Conservation (phyloP, 2,888 invertebrate species). For the Ametastegia equiseti region DNA sequence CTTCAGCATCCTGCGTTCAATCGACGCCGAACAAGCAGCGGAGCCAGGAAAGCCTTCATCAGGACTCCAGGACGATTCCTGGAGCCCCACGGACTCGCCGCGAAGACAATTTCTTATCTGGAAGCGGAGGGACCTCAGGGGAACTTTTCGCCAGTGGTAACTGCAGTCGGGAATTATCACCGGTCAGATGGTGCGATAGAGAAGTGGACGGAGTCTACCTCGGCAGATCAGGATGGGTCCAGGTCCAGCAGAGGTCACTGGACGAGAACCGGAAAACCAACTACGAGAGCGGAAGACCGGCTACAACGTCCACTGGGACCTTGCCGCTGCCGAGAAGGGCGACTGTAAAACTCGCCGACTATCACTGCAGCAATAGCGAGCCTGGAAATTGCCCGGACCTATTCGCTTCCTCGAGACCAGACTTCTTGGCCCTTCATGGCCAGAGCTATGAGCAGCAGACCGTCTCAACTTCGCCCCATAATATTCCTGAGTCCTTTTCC, state of each 20-base stretch:
- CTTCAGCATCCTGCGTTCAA: conserved; percentile 52
- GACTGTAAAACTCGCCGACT: conserved; percentile 77
- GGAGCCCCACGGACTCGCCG: conserved; percentile 62
- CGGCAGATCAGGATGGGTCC: conserved; percentile 79
- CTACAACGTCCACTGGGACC: conserved; percentile 66
- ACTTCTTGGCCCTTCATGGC: conserved; percentile 67
- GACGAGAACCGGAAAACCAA: conserved; percentile 77
- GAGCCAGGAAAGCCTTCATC: conserved; percentile 52
- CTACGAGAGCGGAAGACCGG: conserved; percentile 67
- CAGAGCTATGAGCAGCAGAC: conserved; percentile 72
- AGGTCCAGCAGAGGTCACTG: conserved; percentile 79
- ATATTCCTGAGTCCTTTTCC: conserved; percentile 76
- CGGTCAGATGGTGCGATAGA: conserved; percentile 80
- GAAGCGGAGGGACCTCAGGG: conserved; percentile 75
- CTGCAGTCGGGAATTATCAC: conserved; percentile 78
- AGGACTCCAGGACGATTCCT: not conserved
- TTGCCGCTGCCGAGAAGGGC: conserved; percentile 74
- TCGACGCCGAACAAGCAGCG: conserved; percentile 68
- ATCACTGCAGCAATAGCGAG: conserved; percentile 76
- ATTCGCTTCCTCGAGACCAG: conserved; percentile 67
- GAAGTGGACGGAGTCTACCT: conserved; percentile 80
- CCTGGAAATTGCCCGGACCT: conserved; percentile 69
- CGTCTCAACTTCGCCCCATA: conserved; percentile 72
- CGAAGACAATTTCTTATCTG: conserved; percentile 70
- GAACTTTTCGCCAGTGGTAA: conserved; percentile 75